Conservation (phyloP, 2,797 vertebrate genomes). For the Sebastes kiyomatsui region DNA sequence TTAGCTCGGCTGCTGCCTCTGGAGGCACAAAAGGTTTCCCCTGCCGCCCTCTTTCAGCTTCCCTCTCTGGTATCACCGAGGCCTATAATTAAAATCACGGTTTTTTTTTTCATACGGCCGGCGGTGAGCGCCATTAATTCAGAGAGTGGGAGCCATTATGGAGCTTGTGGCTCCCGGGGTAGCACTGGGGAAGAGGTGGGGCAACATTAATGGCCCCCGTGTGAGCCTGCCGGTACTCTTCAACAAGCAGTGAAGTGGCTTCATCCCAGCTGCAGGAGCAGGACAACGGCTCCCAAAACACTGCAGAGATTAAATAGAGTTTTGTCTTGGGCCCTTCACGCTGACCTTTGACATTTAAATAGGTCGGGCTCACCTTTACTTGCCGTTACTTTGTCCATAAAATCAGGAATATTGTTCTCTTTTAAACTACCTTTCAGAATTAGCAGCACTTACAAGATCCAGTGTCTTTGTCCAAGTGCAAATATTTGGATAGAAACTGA, state of each 20-base stretch:
- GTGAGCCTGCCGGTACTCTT: slow-evolving; percentile 71
- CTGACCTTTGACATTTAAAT: slow-evolving; percentile 34
- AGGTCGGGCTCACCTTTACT: slow-evolving; percentile 17
- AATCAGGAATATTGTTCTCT: neutral
- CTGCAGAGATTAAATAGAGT: slow-evolving; percentile 53
- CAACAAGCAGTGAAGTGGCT: slow-evolving; percentile 69
- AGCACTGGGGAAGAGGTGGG: slow-evolving; percentile 56
- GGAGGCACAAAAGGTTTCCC: slow-evolving; percentile 49
- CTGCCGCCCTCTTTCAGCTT: slow-evolving; percentile 26
- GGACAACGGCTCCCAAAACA: slow-evolving; percentile 39
- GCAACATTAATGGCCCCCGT: slow-evolving; percentile 63
- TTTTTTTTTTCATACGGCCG: slow-evolving; percentile 48
- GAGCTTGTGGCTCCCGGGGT: slow-evolving; percentile 60
- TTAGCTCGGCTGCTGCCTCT: slow-evolving; percentile 28
- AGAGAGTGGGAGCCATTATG: slow-evolving; percentile 60
- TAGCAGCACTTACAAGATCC: neutral
- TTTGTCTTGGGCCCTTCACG: slow-evolving; percentile 45
- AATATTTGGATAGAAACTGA: neutral
- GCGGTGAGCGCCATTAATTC: slow-evolving; percentile 63
- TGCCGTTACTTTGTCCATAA: neutral
- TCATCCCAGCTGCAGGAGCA: slow-evolving; percentile 54
- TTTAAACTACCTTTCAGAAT: neutral
- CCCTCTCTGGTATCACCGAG: slow-evolving; percentile 18
- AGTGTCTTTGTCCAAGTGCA: neutral
- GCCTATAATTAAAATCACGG: slow-evolving; percentile 65